These are phyloP conservation scores for Myiozetetes cayanensis DNA, from an alignment of 2,113 vertebrate genomes.

Conservation along the genomic window DNA sequence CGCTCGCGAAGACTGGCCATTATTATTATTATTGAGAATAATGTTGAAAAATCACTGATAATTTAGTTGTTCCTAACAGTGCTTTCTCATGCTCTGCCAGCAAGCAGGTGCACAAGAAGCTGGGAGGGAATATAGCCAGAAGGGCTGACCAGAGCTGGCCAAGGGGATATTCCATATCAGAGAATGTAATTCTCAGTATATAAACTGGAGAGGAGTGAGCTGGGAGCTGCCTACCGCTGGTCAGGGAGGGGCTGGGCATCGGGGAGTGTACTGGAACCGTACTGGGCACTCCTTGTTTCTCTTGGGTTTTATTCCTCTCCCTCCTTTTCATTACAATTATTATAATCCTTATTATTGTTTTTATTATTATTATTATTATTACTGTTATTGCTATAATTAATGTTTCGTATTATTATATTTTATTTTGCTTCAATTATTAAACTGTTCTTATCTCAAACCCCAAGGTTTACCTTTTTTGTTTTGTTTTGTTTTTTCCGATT, in stretches of 20 bases:
- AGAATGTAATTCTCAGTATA: neutral
- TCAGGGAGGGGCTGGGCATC: too few relatives aligned
- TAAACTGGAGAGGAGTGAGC: neutral
- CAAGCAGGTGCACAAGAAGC: neutral
- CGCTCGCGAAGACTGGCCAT: too few relatives aligned
- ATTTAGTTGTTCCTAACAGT: neutral
- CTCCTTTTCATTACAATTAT: neutral
- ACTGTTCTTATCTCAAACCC: too few relatives aligned
- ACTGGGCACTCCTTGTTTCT: neutral
- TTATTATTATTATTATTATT: neutral
- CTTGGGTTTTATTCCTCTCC: neutral
- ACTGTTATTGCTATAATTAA: neutral
- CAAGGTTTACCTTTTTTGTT: too few relatives aligned
- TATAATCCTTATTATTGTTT: neutral
- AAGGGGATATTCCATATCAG: neutral
- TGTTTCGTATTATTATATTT: too few relatives aligned
- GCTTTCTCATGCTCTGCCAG: neutral
- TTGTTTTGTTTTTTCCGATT: too few relatives aligned
- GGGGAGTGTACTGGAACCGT: neutral
- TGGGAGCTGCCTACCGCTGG: neutral
- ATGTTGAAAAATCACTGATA: neutral
- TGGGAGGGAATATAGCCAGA: neutral
- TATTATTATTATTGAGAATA: too few relatives aligned
- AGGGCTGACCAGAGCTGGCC: fast-evolving
- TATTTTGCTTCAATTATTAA: too few relatives aligned